Evolutionary conservation across 2,888 invertebrate genomes (phyloP), one percentile per base, ranked within the genome.

Genomic region (Polydesmus complanatus): DNA sequence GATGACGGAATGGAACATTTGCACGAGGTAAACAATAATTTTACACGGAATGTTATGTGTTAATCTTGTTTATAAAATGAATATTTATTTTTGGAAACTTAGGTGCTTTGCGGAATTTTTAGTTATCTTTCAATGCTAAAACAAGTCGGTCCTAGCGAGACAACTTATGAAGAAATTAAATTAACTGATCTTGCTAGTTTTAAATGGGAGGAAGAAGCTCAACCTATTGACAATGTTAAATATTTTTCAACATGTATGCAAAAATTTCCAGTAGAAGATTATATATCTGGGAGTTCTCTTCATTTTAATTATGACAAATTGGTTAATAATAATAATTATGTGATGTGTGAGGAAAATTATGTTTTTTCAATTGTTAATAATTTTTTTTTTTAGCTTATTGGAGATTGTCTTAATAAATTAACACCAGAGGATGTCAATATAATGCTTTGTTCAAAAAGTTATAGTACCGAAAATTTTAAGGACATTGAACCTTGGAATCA

Each of bases 61-160:
- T 18, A 48, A 48, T 14, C 14, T 14, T 48, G 14, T 48, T 14
- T 14, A 48, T 14, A 48, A 14, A 14, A 14, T 14, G 11, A 14
- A 18, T 48, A 14, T 11, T 19, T 27, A 18, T 55, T 21, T 50
- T 47, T 49, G 25, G 22, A 37, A 53, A 58, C 74, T 53, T 72
- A 84, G 83, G 86, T 93, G 1, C 74, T 92, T 23, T 81, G 82
- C 66, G 81, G 83, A 0, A 79, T 89, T 58, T 92, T 88, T 73
- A 82, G 86, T 1, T 93, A 87, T 69, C 78, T 94, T 19, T 81
- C 82, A 64, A 80, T 91, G 76, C 72, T 93, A 63, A 80, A 79
- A 62, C 73, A 77, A 58, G 74, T 79, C 57, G 86, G 86, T 19
- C 85, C 86, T 0, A 80, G 80, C 55, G 79, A 84, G 71, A 75